Evolutionary conservation across 2,797 vertebrate species (phyloP).

Genomic region (Fundulus diaphanus): DNA sequence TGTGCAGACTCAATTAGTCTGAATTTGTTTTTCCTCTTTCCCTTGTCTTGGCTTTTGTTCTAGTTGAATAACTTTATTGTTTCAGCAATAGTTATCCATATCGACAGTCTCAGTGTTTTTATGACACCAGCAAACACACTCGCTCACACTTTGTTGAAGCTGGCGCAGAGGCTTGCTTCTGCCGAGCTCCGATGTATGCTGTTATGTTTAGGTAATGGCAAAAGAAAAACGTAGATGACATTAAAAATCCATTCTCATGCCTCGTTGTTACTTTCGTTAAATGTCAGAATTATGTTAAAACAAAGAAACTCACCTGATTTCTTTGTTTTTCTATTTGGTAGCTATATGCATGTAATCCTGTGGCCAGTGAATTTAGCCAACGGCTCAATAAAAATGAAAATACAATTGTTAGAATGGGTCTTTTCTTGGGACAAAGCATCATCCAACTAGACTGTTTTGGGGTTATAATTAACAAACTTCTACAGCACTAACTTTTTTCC

Average conservation of each 20-base stretch:
- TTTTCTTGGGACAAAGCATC: background rate
- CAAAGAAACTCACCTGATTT: background rate
- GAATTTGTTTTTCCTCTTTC: background rate
- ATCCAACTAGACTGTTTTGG: background rate
- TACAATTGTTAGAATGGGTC: too few species aligned
- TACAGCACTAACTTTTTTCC: background rate
- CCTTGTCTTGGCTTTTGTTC: constrained; percentile 13
- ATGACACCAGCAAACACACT: constrained; percentile 52
- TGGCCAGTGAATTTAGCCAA: too few species aligned
- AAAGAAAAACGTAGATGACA: background rate
- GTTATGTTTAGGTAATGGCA: background rate
- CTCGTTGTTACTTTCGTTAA: background rate
- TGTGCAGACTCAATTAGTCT: background rate
- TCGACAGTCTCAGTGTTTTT: constrained; percentile 38
- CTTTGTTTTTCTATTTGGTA: background rate
- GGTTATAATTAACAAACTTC: background rate
- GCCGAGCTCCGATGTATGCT: background rate
- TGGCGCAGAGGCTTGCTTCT: constrained; percentile 17
- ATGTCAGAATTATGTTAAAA: background rate
- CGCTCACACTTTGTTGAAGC: background rate
- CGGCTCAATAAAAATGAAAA: background rate
- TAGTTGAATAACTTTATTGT: constrained; percentile 32
- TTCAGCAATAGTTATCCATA: constrained; percentile 31
- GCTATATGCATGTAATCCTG: background rate
- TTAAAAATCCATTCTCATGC: background rate